Base-by-base conservation (phyloP, 2,888 invertebrate species). In the Nemoura dubitans region DNA sequence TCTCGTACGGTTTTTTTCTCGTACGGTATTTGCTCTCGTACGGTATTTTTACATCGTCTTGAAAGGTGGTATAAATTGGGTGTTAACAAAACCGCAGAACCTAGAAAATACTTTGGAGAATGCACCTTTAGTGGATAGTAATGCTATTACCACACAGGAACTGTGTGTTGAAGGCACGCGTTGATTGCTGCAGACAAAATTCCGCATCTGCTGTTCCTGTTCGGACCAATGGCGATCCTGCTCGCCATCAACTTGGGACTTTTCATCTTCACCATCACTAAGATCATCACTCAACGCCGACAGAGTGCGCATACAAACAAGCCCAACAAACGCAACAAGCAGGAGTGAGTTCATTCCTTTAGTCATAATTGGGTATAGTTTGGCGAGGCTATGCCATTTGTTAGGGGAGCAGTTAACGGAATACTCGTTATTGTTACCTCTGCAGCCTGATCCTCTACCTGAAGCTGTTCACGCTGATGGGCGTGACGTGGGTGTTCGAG, bases 391-490 rank as follows among this genome's bases (percentile, higher is more conserved):
- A 36, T 3, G 36, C 36, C 10, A 36, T n/a, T n/a, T 36, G 36
- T 10, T n/a, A n/a, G n/a, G n/a, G n/a, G n/a, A n/a, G n/a, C n/a
- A n/a, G n/a, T n/a, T 59, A 59, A 16, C 21, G 21, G 36, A 36
- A 36, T 10, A 3, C 36, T 1, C 21, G 16, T 21, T 2, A 16
- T 59, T 21, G 3, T 21, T 10, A 6, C 21, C 59, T 59, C 21
- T 59, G 3, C 87, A 88, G 88, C 30, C 78, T 88, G 85, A 43
- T 86, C 28, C 87, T 90, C 42, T 90, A 90, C 87, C 81, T 90
- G 85, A 91, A 90, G 87, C 87, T 91, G 83, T 91, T 90, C 86
- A 87, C 89, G 25, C 88, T 91, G 36, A 90, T 90, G 90, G 91
- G 91, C 0, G 87, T 90, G 2, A 90, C 90, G 0, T 91, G 90